Percentiles rank a stretch among this genome's conserved stretches.
phyloP scores from a whole-genome alignment of 2,888 invertebrate species.

The Bugula neritina region DNA sequence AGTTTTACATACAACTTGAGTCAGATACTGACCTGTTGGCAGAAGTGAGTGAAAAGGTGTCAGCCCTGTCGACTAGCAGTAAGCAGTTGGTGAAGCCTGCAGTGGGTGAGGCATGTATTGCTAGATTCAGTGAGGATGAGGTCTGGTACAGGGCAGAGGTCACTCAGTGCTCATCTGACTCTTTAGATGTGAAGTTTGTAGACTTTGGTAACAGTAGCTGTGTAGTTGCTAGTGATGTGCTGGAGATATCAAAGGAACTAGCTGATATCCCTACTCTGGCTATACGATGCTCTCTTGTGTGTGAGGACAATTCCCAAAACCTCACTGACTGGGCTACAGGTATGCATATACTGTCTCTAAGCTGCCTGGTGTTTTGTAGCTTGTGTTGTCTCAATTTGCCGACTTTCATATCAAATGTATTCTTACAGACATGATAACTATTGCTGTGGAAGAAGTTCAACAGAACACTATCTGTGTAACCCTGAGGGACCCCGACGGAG shows the following conservation, averaged over 20 bases:
- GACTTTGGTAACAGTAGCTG: constrained; percentile 60
- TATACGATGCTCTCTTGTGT: constrained; percentile 34
- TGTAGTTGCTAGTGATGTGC: constrained; percentile 56
- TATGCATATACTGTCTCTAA: no score
- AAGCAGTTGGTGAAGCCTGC: constrained; percentile 29
- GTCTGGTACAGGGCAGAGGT: constrained; percentile 42
- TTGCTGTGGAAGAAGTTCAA: not conserved
- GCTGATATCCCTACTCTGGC: constrained; percentile 38
- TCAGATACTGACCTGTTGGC: not conserved
- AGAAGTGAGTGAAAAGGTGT: not conserved
- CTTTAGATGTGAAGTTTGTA: constrained; percentile 59
- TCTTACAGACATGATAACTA: not conserved
- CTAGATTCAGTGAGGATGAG: constrained; percentile 39
- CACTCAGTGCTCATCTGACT: constrained; percentile 52
- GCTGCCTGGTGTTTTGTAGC: no score
- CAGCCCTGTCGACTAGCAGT: not conserved
- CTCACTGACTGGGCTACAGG: constrained; percentile 17
- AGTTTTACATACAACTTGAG: constrained; percentile 9
- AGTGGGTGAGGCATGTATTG: constrained; percentile 36
- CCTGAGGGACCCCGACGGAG: not conserved
- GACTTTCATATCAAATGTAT: no score
- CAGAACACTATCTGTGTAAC: not conserved
- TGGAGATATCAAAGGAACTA: constrained; percentile 55
- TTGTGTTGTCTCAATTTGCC: no score
- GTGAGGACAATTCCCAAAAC: not conserved